Evolutionary conservation across 2,113 vertebrate genomes (phyloP).

Genomic region (Geothlypis trichas): DNA sequence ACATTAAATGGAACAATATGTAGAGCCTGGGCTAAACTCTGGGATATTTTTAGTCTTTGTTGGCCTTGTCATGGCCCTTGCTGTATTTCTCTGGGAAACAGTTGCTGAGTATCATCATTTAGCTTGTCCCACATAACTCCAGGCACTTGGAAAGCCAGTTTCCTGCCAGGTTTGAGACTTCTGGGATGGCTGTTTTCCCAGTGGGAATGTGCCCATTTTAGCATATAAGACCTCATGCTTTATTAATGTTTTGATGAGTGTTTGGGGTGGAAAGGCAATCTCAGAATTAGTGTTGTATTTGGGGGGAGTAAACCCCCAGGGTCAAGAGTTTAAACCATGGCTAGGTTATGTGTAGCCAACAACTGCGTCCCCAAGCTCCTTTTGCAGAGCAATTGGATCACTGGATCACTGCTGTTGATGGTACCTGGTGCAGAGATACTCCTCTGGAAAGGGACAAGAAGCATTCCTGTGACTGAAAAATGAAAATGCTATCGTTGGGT

Average conservation of each 20-base stretch:
- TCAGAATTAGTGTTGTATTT: not conserved
- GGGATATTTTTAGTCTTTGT: constrained; percentile 57
- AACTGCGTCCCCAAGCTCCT: not conserved
- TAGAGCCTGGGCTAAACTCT: not conserved
- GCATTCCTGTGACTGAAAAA: not conserved
- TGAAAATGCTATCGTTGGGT: not conserved
- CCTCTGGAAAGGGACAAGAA: not conserved
- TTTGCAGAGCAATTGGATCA: not conserved
- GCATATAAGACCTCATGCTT: constrained; percentile 17
- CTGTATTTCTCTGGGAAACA: constrained; percentile 63
- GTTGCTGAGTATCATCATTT: constrained; percentile 59
- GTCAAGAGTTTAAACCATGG: not conserved
- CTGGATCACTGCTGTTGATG: rapidly evolving
- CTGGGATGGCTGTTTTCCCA: constrained; percentile 41
- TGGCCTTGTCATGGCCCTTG: constrained; percentile 35
- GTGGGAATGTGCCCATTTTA: constrained; percentile 30
- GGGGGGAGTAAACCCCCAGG: not conserved
- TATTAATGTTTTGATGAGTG: not conserved
- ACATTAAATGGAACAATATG: not conserved
- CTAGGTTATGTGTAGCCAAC: not conserved
- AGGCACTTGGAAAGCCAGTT: constrained; percentile 39
- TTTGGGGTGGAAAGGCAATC: not conserved
- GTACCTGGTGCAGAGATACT: not conserved
- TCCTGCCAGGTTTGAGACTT: constrained; percentile 62
- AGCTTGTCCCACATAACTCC: constrained; percentile 37